phyloP scores from a whole-genome alignment of 2,888 invertebrate genomes.

The Dynastes maya region DNA sequence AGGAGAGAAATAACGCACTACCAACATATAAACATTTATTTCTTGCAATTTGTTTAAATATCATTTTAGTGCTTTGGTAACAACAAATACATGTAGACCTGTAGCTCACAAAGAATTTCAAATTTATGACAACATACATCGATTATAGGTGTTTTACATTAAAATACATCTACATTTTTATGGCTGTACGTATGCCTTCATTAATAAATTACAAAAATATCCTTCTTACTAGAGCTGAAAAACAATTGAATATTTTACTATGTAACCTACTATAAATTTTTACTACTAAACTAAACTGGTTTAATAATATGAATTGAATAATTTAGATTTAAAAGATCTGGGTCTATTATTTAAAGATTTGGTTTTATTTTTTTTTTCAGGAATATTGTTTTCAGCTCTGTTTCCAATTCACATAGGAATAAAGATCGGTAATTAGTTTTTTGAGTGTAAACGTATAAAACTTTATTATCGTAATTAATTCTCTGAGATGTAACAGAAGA shows the following conservation, averaged over 20 bases:
- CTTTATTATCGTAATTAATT: no score
- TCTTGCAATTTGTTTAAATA: conserved; percentile 19
- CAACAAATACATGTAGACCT: conserved; percentile 1
- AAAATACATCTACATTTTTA: neutral
- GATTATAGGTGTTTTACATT: neutral
- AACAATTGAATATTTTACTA: neutral
- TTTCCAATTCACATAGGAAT: no score
- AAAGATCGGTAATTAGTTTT: no score
- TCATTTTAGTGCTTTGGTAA: conserved; percentile 18
- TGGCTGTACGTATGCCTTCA: neutral
- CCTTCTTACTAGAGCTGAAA: neutral
- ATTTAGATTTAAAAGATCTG: neutral
- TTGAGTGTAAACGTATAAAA: no score
- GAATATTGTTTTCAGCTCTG: no score
- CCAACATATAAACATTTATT: conserved; percentile 32
- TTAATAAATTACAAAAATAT: conserved; percentile 7
- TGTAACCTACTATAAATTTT: neutral
- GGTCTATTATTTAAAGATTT: neutral
- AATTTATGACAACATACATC: neutral
- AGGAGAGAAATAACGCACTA: neutral
- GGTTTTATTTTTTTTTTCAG: no score
- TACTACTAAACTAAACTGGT: no score
- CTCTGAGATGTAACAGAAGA: no score
- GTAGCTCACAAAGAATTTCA: neutral
- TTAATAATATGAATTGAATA: neutral